These are phyloP conservation scores for Orestias chungarensis DNA, from an alignment of 2,797 vertebrate species.

Conservation along the genomic window DNA sequence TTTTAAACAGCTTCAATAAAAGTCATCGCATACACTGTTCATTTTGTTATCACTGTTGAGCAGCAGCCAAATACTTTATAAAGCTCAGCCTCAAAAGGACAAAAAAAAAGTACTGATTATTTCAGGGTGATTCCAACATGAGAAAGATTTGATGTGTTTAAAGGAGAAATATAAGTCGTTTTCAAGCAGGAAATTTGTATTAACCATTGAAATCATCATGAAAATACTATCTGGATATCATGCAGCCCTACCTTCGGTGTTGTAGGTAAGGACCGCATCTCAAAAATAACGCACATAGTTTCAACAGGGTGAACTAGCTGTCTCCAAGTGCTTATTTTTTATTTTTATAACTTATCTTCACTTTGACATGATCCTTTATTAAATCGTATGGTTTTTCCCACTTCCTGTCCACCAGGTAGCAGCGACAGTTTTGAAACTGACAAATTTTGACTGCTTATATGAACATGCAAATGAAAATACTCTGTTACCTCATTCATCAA, in stretches of 20 bases:
- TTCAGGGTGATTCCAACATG: conserved; percentile 13
- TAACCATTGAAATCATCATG: too few relatives aligned
- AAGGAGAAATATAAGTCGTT: conserved; percentile 33
- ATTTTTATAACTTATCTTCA: background rate
- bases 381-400: background rate
- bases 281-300: too few relatives aligned
- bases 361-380: background rate
- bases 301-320: background rate
- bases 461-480: background rate
- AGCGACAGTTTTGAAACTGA: background rate
- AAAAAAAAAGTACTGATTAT: conserved; percentile 7
- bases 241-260: background rate
- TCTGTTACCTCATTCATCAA: background rate
- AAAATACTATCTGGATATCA: background rate
- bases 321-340: background rate
- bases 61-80: conserved; percentile 34
- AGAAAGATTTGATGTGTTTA: background rate
- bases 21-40: conserved; percentile 44
- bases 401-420: background rate
- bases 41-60: conserved; percentile 38
- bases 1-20: conserved; percentile 43
- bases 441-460: background rate
- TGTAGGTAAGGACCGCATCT: too few relatives aligned
- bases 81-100: conserved; percentile 7
- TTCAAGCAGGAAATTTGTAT: too few relatives aligned